These are phyloP conservation scores for Sylvilagus floridanus DNA, from an alignment of 2,797 vertebrate species.

Conservation along the genomic window DNA sequence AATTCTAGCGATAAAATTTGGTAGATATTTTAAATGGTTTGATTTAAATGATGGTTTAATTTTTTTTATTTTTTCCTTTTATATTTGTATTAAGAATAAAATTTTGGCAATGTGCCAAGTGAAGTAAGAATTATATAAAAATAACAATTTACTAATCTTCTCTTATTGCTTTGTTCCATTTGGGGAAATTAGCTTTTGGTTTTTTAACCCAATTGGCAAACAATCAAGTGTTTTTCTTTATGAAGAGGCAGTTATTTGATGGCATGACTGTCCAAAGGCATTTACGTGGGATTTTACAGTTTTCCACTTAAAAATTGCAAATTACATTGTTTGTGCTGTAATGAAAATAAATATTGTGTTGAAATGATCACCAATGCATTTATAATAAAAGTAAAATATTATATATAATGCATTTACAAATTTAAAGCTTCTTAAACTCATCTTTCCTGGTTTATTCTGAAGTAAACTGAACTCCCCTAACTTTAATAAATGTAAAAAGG, in stretches of 20 bases:
- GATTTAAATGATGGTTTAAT: conserved; percentile 33
- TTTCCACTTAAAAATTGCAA: conserved; percentile 23
- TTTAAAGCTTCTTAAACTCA: conserved; percentile 45
- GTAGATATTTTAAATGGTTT: conserved; percentile 10
- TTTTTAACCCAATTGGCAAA: neutral
- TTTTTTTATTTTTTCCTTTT: neutral
- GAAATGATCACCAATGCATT: conserved; percentile 30
- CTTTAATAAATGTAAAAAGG: conserved; percentile 19
- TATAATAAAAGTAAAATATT: conserved; percentile 55
- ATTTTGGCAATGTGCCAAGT: neutral
- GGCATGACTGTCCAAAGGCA: neutral
- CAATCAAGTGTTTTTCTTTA: neutral
- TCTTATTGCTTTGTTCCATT: neutral
- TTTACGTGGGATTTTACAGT: neutral
- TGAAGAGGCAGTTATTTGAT: neutral
- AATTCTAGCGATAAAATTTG: conserved; percentile 13
- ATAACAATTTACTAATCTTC: neutral
- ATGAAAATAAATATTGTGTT: conserved; percentile 49
- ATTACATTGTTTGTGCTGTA: neutral
- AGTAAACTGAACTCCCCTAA: conserved; percentile 22
- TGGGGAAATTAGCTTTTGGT: neutral
- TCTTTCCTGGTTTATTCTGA: conserved; percentile 17
- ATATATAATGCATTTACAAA: conserved; percentile 11
- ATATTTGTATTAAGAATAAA: neutral
- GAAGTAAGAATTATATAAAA: neutral